Conservation (phyloP, 2,113 vertebrate genomes). For the Urocynchramus pylzowi region DNA sequence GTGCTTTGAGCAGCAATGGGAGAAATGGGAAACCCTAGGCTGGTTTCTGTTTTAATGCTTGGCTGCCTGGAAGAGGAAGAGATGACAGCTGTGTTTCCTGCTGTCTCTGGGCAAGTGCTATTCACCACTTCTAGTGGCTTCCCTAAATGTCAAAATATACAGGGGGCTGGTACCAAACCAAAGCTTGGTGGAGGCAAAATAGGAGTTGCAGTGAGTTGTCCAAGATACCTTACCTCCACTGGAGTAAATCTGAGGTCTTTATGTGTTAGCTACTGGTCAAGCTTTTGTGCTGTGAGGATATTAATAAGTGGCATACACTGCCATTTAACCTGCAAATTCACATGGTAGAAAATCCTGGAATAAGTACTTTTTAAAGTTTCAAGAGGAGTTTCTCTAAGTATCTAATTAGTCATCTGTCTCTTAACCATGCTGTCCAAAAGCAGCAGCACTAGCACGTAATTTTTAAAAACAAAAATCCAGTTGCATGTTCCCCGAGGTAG, state of each 20-base stretch:
- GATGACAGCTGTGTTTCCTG: background rate
- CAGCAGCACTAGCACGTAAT: rapidly evolving
- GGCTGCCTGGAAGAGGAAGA: background rate
- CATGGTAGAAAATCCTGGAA: background rate
- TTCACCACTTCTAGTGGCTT: background rate
- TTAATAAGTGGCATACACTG: background rate
- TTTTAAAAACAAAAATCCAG: background rate
- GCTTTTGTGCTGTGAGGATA: background rate
- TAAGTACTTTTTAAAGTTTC: background rate
- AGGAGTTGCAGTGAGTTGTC: background rate
- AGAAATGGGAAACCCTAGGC: background rate
- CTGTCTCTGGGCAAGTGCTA: background rate
- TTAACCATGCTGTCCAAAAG: background rate
- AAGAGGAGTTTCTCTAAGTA: background rate
- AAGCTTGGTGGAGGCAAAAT: background rate
- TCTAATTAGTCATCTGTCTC: background rate
- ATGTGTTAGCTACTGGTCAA: background rate
- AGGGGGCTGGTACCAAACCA: background rate
- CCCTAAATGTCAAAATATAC: background rate
- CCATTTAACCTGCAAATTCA: background rate
- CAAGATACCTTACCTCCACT: background rate
- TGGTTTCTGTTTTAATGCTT: background rate
- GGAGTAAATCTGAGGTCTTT: background rate
- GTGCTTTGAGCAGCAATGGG: background rate
- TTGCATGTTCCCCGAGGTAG: rapidly evolving